Evolutionary conservation across 2,113 vertebrate genomes (phyloP).

Genomic region (Gymnobelideus leadbeateri): DNA sequence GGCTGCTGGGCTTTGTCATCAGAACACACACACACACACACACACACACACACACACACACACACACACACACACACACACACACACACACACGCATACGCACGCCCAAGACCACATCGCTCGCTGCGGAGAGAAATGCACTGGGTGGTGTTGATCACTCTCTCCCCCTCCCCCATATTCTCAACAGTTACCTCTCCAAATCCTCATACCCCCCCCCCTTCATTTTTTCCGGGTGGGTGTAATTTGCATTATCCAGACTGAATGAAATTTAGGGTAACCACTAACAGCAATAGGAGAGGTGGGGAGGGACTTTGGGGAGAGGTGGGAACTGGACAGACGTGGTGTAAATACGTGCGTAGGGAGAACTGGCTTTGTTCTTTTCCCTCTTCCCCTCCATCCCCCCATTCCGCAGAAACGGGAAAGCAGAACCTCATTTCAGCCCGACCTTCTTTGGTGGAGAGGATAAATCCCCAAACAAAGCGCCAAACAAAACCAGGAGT

Average conservation of each 20-base stretch:
- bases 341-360: slow-evolving; percentile 33
- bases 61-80: slow-evolving; percentile 61
- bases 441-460: not conserved
- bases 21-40: slow-evolving; percentile 76
- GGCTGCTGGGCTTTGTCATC: slow-evolving; percentile 84
- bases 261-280: slow-evolving; percentile 13
- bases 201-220: slow-evolving; percentile 53
- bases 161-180: slow-evolving; percentile 73
- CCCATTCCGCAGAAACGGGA: slow-evolving; percentile 25
- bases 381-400: slow-evolving; percentile 9
- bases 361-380: slow-evolving; percentile 64
- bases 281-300: not conserved
- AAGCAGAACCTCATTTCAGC: slow-evolving; percentile 2
- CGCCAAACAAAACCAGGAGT: not conserved
- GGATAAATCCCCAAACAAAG: not conserved
- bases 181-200: slow-evolving; percentile 50
- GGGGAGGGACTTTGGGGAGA: not conserved
- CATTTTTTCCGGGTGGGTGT: too few species aligned
- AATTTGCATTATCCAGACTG: slow-evolving; percentile 56
- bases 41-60: slow-evolving; percentile 65
- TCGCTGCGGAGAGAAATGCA: slow-evolving; percentile 50
- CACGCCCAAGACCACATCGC: slow-evolving; percentile 69
- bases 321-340: not conserved
- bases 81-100: slow-evolving; percentile 71
- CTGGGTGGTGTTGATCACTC: slow-evolving; percentile 63